Conservation (phyloP, 2,797 vertebrate species). For the Octomys mimax region DNA sequence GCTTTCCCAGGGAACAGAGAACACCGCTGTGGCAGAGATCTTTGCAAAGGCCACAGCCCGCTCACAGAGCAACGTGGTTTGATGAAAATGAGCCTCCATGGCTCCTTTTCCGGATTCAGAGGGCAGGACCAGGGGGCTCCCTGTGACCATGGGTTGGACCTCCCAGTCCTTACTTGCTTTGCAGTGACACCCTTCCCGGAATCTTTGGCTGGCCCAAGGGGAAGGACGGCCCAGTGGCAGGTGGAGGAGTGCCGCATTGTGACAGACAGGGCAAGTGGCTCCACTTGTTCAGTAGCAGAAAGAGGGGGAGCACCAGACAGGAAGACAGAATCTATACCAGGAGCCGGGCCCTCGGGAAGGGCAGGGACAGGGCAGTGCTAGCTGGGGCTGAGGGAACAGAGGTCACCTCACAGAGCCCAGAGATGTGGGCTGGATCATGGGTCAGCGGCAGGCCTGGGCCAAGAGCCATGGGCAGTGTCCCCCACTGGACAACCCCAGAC, state of each 20-base stretch:
- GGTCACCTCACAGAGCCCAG: background rate
- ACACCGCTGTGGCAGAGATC: background rate
- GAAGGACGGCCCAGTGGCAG: background rate
- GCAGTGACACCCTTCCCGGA: background rate
- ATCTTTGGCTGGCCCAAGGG: background rate
- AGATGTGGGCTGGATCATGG: background rate
- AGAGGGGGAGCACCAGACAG: background rate
- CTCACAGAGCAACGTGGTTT: background rate
- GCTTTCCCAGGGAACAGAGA: slow-evolving; percentile 58
- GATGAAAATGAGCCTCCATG: slow-evolving; percentile 58
- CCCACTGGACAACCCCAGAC: background rate
- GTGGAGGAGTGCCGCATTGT: background rate
- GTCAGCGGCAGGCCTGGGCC: background rate
- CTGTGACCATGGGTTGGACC: background rate
- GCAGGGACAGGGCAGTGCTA: background rate
- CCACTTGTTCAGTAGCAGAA: background rate
- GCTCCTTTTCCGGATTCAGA: background rate
- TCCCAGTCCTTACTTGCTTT: background rate
- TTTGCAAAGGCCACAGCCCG: slow-evolving; percentile 46
- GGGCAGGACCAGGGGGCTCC: background rate
- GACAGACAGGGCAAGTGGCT: background rate
- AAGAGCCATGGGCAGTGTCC: background rate
- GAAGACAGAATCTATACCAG: background rate
- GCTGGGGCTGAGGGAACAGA: background rate
- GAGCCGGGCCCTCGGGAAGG: background rate